Conservation (phyloP, 2,113 vertebrate species). For the Eolophus roseicapilla region DNA sequence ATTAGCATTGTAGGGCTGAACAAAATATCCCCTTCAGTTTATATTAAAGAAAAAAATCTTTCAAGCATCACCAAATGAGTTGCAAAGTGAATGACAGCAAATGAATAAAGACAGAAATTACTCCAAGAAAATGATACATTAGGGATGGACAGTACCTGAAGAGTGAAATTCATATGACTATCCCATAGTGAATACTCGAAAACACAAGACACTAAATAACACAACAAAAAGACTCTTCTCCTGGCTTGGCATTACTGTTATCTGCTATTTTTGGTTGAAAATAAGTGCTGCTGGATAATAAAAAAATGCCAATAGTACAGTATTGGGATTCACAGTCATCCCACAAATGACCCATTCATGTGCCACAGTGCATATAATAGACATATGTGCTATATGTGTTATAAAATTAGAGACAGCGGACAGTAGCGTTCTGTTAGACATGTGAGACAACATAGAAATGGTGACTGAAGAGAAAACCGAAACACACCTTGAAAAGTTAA, state of each 20-base stretch:
- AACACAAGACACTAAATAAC: neutral
- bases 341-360: neutral
- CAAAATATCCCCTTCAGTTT: neutral
- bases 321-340: neutral
- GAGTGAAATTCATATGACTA: neutral
- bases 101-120: neutral
- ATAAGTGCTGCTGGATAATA: neutral
- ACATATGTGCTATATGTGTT: neutral
- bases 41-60: neutral
- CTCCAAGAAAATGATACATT: neutral
- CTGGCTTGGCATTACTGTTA: neutral
- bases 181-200: neutral
- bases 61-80: neutral
- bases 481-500: neutral
- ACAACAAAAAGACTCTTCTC: neutral
- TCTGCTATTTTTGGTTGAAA: neutral
- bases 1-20: neutral
- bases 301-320: neutral
- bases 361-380: neutral
- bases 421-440: neutral
- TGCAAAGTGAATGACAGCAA: neutral
- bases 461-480: neutral
- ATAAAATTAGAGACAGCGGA: neutral
- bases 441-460: neutral
- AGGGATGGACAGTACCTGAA: neutral